Conservation (phyloP, 2,888 invertebrate species). For the Acleris literana region DNA sequence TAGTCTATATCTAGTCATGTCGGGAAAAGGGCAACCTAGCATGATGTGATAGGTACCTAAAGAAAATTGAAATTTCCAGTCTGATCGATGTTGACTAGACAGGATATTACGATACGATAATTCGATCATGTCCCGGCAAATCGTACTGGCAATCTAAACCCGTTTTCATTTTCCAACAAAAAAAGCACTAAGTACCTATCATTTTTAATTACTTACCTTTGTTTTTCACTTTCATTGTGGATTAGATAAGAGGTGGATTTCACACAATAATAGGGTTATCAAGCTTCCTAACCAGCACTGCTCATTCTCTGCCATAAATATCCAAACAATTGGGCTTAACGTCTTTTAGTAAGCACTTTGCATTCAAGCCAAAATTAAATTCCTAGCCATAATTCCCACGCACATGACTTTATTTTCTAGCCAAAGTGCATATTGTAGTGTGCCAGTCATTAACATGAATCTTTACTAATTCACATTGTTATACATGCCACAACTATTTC, state of each 20-base stretch:
- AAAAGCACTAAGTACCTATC: neutral
- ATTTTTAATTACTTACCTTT: neutral
- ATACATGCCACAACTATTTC: constrained; percentile 1
- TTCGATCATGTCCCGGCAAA: constrained; percentile 13
- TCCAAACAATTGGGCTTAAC: constrained; percentile 39
- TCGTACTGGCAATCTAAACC: neutral
- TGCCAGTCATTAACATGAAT: constrained; percentile 21
- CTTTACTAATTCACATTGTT: constrained; percentile 15
- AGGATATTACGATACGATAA: constrained; percentile 64
- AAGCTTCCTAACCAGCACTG: constrained; percentile 53
- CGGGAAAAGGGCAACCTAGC: constrained; percentile 1
- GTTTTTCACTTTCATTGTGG: neutral
- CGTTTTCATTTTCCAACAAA: neutral
- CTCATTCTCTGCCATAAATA: constrained; percentile 34
- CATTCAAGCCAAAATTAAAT: constrained; percentile 19
- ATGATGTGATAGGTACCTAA: constrained; percentile 39
- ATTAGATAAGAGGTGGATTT: constrained; percentile 30
- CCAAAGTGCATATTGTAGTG: constrained; percentile 11
- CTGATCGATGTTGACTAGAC: constrained; percentile 52
- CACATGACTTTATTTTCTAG: constrained; percentile 20
- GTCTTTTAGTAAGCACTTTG: constrained; percentile 15
- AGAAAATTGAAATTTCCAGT: constrained; percentile 54
- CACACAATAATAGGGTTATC: constrained; percentile 45
- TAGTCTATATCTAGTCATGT: neutral
- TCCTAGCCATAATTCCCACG: constrained; percentile 22